These are phyloP conservation scores for Lycaon pictus DNA, from an alignment of 2,113 vertebrate species.

Conservation along the genomic window DNA sequence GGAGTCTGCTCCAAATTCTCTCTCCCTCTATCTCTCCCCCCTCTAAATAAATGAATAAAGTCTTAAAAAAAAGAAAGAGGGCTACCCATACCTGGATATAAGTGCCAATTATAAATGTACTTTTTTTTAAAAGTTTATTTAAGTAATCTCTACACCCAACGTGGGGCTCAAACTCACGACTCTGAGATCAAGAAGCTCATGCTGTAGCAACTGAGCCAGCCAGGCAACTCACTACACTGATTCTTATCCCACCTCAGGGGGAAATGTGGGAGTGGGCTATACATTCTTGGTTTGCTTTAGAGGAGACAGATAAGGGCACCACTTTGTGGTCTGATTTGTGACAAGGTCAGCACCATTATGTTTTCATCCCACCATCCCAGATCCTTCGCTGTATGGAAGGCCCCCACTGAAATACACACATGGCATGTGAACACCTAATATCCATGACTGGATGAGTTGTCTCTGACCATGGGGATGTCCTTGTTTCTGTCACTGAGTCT, in stretches of 20 bases:
- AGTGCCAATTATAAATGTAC: background rate
- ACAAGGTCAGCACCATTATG: background rate
- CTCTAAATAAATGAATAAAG: background rate
- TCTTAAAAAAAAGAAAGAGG: background rate
- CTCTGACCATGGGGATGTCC: background rate
- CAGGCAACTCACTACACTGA: too few species aligned
- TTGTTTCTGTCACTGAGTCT: background rate
- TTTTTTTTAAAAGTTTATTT: background rate
- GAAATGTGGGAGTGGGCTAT: background rate
- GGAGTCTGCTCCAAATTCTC: background rate
- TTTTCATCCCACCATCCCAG: background rate
- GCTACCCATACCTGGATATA: background rate
- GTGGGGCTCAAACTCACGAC: background rate
- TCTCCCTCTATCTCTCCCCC: background rate
- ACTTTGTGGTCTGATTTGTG: background rate
- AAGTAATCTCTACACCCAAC: background rate
- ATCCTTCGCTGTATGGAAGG: background rate
- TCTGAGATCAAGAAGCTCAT: background rate
- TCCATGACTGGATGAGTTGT: background rate
- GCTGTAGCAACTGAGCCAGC: background rate
- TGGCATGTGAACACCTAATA: background rate
- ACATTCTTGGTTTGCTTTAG: background rate
- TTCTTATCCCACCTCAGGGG: background rate
- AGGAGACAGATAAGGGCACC: background rate
- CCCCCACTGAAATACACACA: background rate